These are phyloP conservation scores for Chauna torquata DNA, from an alignment of 2,113 vertebrate species.

Conservation along the genomic window DNA sequence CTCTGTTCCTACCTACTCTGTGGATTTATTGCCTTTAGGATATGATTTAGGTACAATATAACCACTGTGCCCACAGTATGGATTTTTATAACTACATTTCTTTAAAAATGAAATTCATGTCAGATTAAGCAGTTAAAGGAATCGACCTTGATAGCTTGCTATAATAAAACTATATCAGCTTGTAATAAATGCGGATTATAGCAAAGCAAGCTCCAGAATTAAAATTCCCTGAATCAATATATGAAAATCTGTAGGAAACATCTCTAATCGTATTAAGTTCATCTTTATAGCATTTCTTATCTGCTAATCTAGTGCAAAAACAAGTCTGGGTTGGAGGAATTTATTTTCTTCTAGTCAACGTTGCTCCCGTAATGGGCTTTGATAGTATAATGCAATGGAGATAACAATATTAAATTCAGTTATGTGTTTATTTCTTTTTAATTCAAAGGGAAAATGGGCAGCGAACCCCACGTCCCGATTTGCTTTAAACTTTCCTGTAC, in stretches of 20 bases:
- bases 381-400: not conserved
- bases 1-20: not conserved
- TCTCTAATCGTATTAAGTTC: slow-evolving; percentile 84
- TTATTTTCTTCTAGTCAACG: slow-evolving; percentile 71
- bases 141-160: slow-evolving; percentile 73
- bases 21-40: slow-evolving; percentile 61
- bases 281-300: slow-evolving; percentile 83
- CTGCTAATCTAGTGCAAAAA: slow-evolving; percentile 87
- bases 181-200: slow-evolving; percentile 90
- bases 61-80: slow-evolving; percentile 57
- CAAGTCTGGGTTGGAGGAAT: slow-evolving; percentile 77
- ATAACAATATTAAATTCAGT: slow-evolving; percentile 28
- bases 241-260: slow-evolving; percentile 86
- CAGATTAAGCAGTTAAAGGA: slow-evolving; percentile 70
- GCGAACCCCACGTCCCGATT: not conserved
- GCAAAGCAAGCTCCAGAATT: slow-evolving; percentile 85
- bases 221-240: slow-evolving; percentile 93
- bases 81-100: slow-evolving; percentile 69
- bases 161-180: slow-evolving; percentile 76
- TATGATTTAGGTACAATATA: slow-evolving; percentile 59
- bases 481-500: not conserved
- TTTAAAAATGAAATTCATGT: slow-evolving; percentile 73
- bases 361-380: slow-evolving; percentile 41
- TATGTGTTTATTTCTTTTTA: slow-evolving; percentile 43
- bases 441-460: not conserved